Evolutionary conservation across 2,888 invertebrate species (phyloP), one percentile per base, ranked within the genome.

Genomic region (Lamellibrachia columna): DNA sequence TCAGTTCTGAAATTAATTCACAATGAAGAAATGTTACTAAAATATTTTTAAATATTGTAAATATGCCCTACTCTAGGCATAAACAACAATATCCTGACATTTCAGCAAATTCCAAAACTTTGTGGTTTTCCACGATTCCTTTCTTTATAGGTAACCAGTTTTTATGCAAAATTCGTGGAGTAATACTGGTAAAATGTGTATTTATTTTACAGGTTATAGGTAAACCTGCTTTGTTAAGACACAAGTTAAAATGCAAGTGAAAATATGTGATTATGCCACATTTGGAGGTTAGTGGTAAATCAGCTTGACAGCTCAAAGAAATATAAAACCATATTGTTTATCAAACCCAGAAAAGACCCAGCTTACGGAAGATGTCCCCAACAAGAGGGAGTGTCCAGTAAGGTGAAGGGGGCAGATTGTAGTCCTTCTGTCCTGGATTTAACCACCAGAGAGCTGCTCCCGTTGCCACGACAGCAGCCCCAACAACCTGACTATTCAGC

Each of bases 1-100:
- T 55, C 91, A 91, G 15, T 52, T 91, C 91, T 91, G 53, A 75
- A 75, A 11, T 22, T 75, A 75, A 75, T 22, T 75, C 22, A 15
- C 75, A 75, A 4, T 15, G 22, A 22, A 75, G 22, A 15, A 75
- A 11, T 22, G 75, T 75, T 75, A 75, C 75, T 75, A 75, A 75
- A 75, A 75, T 75, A 75, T 22, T 75, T 15, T 75, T 22, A 22
- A 75, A 11, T 22, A 22, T 75, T 75, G 2, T 22, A 22, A 75
- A 75, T 75, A 22, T 75, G 22, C 22, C 22, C 7, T 9, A 55
- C 55, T 3, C 8, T 55, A 55, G 1, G 55, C 55, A 9, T 55
- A 55, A 9, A 40, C 9, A 3, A 55, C 7, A 55, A 55, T 55
- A 55, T 3, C 55, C 55, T 55, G 9, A 55, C 55, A 55, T 55